phyloP scores from a whole-genome alignment of 2,888 invertebrate genomes.

The Ormia ochracea region DNA sequence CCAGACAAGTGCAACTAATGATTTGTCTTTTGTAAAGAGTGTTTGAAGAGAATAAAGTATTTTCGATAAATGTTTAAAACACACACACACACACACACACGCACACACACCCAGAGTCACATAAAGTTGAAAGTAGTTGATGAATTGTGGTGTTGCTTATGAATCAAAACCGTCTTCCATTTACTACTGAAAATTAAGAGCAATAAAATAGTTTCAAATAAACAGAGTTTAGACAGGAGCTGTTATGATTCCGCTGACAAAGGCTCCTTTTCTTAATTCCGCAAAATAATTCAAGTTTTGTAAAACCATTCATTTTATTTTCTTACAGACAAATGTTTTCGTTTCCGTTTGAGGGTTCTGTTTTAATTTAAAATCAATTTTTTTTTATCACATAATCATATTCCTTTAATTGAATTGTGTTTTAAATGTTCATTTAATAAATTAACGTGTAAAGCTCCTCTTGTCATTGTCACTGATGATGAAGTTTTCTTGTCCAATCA shows the following conservation, averaged over 20 bases:
- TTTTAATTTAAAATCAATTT: neutral
- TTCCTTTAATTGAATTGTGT: conserved; percentile 37
- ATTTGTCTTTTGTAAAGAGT: neutral
- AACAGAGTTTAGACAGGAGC: no score
- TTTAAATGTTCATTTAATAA: conserved; percentile 36
- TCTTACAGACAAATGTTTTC: neutral
- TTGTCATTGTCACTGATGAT: conserved; percentile 51
- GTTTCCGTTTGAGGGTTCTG: conserved; percentile 7
- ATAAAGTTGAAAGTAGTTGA: no score
- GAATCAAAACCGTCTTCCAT: no score
- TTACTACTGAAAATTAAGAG: no score
- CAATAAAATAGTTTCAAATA: no score
- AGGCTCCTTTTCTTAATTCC: no score
- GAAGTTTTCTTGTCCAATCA: conserved; percentile 51
- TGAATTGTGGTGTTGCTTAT: no score
- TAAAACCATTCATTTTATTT: no score
- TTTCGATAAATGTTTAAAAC: neutral
- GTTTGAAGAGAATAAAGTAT: neutral
- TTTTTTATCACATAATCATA: neutral
- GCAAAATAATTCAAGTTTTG: no score
- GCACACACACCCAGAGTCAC: no score
- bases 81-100: no score
- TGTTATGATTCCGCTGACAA: no score
- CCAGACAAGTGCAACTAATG: conserved; percentile 48
- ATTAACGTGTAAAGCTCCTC: conserved; percentile 44